Conservation (phyloP, 1,140 invertebrate species). For the Trypoxylus dichotomus region DNA sequence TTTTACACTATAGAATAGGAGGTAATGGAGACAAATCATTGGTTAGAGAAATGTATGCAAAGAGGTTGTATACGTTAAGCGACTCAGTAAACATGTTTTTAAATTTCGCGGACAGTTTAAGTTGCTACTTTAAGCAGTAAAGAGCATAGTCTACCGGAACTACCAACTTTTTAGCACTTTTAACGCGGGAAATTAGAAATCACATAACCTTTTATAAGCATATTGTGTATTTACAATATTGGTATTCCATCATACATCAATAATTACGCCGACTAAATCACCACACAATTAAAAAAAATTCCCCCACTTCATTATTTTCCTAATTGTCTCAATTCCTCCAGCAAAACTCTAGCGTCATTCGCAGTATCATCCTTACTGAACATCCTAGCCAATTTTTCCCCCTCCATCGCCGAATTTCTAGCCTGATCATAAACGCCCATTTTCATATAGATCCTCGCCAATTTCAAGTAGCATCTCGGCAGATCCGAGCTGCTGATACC, state of each 20-base stretch:
- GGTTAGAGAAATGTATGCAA: no score
- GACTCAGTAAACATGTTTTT: no score
- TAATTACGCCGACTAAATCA: neutral
- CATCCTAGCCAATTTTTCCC: slow-evolving; percentile 43
- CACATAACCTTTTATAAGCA: no score
- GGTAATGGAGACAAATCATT: no score
- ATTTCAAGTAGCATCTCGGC: slow-evolving; percentile 49
- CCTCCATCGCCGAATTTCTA: slow-evolving; percentile 42
- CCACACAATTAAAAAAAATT: neutral
- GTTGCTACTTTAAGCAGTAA: no score
- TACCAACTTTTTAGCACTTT: no score
- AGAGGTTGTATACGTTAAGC: no score
- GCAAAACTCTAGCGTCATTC: slow-evolving; percentile 37
- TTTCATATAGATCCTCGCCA: slow-evolving; percentile 48
- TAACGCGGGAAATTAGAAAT: no score
- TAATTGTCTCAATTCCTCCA: slow-evolving; percentile 37
- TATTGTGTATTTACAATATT: no score
- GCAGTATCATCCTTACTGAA: slow-evolving; percentile 43
- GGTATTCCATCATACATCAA: neutral
- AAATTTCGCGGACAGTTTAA: no score
- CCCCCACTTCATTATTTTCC: neutral
- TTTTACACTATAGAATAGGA: no score
- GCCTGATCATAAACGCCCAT: slow-evolving; percentile 44
- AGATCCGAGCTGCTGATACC: slow-evolving; percentile 49
- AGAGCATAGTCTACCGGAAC: no score